Conservation (phyloP, 2,888 invertebrate species). For the Pyrrhosoma nymphula region DNA sequence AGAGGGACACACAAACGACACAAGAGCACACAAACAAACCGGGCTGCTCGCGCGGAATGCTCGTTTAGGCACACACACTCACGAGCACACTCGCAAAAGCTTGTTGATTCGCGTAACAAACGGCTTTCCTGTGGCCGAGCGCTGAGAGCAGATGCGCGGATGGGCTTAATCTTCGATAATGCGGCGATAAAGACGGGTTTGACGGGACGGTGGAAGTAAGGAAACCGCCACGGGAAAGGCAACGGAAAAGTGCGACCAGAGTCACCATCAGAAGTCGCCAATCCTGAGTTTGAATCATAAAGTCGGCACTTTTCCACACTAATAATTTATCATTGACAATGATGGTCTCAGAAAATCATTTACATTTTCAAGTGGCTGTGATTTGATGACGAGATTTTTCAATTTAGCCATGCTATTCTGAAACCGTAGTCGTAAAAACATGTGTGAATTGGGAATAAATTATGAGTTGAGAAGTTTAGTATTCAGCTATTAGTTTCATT, state of each 20-base stretch:
- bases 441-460: too few species aligned
- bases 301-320: too few species aligned
- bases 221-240: background rate
- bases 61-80: background rate
- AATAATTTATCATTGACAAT: too few species aligned
- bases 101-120: background rate
- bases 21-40: conserved; percentile 44
- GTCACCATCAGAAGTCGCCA: too few species aligned
- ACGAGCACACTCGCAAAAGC: background rate
- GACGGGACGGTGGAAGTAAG: background rate
- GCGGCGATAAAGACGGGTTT: background rate
- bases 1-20: background rate
- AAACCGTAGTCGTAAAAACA: too few species aligned
- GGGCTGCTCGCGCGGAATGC: background rate
- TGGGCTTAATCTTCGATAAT: background rate
- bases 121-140: background rate
- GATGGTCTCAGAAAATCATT: too few species aligned
- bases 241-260: background rate
- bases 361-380: too few species aligned
- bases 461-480: too few species aligned
- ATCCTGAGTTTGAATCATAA: too few species aligned
- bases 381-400: too few species aligned
- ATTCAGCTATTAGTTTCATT: too few species aligned
- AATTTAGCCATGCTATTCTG: too few species aligned
- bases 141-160: background rate